phyloP scores from a whole-genome alignment of 1,140 invertebrate species.

The Macrosteles quadrilineatus region DNA sequence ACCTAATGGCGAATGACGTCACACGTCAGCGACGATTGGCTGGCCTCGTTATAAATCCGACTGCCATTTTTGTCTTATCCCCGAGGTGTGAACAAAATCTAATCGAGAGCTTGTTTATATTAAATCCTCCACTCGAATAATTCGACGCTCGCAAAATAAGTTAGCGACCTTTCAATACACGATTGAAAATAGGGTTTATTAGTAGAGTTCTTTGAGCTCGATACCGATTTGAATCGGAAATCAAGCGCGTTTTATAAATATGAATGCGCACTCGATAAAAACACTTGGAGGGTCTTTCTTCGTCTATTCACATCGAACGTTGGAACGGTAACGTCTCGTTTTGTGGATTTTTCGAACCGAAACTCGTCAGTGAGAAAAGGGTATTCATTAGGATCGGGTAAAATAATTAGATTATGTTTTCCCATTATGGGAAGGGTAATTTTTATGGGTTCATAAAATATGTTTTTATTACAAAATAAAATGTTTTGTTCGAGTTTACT shows the following conservation, averaged over 20 bases:
- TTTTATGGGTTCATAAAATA: too few relatives aligned
- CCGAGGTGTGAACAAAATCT: background rate
- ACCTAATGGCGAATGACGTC: background rate
- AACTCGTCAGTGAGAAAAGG: background rate
- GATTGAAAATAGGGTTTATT: background rate
- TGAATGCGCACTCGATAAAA: slow-evolving; percentile 4
- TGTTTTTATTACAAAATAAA: too few relatives aligned
- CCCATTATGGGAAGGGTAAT: too few relatives aligned
- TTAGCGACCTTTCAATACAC: background rate
- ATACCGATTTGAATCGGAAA: background rate
- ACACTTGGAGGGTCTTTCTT: slow-evolving; percentile 6
- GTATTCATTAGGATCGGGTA: background rate
- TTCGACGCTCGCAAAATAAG: background rate
- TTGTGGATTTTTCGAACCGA: background rate
- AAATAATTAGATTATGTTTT: too few relatives aligned
- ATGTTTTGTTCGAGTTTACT: too few relatives aligned
- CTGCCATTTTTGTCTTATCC: slow-evolving; percentile 2
- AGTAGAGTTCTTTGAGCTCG: slow-evolving; percentile 3
- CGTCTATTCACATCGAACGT: background rate
- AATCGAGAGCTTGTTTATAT: slow-evolving; percentile 3
- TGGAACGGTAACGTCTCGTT: background rate
- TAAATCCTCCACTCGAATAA: slow-evolving; percentile 1
- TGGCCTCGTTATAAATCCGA: background rate
- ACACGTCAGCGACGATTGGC: too few relatives aligned
- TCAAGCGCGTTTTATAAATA: slow-evolving; percentile 1